Evolutionary conservation across 2,113 vertebrate species (phyloP), one percentile per base, ranked within the genome.

Genomic region (Clarias batrachus): DNA sequence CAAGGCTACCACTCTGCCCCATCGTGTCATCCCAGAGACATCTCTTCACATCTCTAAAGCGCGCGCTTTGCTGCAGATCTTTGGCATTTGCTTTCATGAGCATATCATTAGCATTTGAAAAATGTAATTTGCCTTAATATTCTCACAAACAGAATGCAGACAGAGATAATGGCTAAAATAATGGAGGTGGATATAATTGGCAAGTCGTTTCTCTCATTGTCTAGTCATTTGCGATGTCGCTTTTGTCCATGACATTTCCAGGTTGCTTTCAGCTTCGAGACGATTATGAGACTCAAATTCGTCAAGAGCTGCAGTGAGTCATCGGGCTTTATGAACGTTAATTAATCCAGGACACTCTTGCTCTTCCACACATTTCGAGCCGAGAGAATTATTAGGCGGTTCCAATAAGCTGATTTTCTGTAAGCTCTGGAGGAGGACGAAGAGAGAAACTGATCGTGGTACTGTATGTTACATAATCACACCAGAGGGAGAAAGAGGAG

Each of bases 401-500:
- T 70, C 70, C 16, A 83, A 59, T 25, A 76, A 62, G 57, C 10
- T 37, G 23, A 2, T 5, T 48, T 48, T 82, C 10, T 65, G 52
- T 66, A 27, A 41, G 16, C 48, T 66, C 81, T 33, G n/a, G 81
- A 54, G 81, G 21, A 54, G 33, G 74, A 48, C 48, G 48, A 27
- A 54, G 57, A 23, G 33, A 30, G 33, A 27, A 85, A 41, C 9
- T 25, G 60, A 78, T 54, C 73, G 14, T n/a, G 60, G 12, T 71
- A 48, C 48, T 48, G 6, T 48, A 62, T 66, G 12, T 30, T 63
- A 30, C 3, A 66, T 37, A 78, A 60, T 57, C 41, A 66, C 57
- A 56, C n/a, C 37, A 27, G 10, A 48, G 81, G n/a, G 60, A 3
- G 37, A 56, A 70, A 65, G 23, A 89, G 84, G 85, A 90, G 86